Base-by-base conservation (phyloP, 1,140 invertebrate species). In the Formica selysi region DNA sequence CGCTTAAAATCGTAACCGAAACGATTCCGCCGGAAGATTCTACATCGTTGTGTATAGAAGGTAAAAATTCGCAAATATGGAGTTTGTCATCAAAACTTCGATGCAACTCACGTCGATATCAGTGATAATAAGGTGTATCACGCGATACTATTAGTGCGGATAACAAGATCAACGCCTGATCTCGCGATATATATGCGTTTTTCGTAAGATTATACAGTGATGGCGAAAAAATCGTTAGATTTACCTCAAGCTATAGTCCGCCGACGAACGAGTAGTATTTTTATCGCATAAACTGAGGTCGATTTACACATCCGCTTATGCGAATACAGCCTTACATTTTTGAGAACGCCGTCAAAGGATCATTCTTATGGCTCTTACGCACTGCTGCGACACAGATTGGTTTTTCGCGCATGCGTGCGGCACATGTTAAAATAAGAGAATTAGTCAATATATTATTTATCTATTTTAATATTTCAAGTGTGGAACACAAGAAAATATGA, bases 141-240 rank as follows among this genome's bases (percentile, higher is more conserved):
- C 32, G 29, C 65, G 5, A 85, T 87, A 90, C 38, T 86, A 89
- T 78, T 87, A 3, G 3, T 19, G 38, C 10, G 57, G 8, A 41
- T 22, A 68, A 5, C 3, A 78, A 41, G 48, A 10, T 62, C 41
- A 2, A 32, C 19, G 4, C n/a, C 32, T 57, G 29, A 29, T 90
- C 19, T 74, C 41, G 11, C 57, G 44, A 76, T 88, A 90, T 90
- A 84, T 26, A 13, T 13, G 36, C 16, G 57, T 70, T 83, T 81
- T 65, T 68, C n/a, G 5, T 16, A 32, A 22, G 59, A 62, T 78
- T 86, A 78, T 2, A 41, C 36, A 48, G 84, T 57, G 93, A 94
- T 94, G 92, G 41, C 62, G 67, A 41, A 84, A 87, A 85, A 92
- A 92, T 91, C 73, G 11, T 89, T 91, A 86, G 93, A 94, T 94